phyloP scores from a whole-genome alignment of 1,140 invertebrate species.

The Pachyrhynchus sulphureomaculatus region DNA sequence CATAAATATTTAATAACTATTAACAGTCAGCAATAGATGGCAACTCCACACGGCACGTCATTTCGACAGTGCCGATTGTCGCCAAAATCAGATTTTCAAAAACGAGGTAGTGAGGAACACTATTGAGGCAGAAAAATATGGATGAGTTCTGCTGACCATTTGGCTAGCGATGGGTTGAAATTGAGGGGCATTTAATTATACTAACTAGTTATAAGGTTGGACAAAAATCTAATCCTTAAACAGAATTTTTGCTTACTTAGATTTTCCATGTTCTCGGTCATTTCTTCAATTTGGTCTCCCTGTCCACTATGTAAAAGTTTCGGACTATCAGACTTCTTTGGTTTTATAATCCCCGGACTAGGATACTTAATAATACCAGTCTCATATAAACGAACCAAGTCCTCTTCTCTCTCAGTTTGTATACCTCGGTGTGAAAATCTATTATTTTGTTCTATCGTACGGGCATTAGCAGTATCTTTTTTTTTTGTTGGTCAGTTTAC shows the following conservation, averaged over 20 bases:
- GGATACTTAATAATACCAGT: constrained; percentile 44
- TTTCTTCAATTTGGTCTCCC: constrained; percentile 27
- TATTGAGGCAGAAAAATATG: too few relatives aligned
- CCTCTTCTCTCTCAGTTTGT: constrained; percentile 44
- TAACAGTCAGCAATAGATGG: too few relatives aligned
- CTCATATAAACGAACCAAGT: constrained; percentile 41
- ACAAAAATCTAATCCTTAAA: too few relatives aligned
- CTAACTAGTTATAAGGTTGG: too few relatives aligned
- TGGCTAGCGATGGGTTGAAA: too few relatives aligned
- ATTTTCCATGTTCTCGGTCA: constrained; percentile 31
- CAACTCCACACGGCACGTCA: too few relatives aligned
- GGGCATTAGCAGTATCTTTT: background rate
- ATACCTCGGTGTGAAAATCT: constrained; percentile 37
- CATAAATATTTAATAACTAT: too few relatives aligned
- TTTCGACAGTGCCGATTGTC: too few relatives aligned
- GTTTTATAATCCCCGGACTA: constrained; percentile 25
- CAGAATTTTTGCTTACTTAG: constrained; percentile 31
- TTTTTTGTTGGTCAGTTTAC: constrained; percentile 16
- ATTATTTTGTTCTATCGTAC: constrained; percentile 10
- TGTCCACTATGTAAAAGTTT: constrained; percentile 7
- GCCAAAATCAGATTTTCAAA: too few relatives aligned
- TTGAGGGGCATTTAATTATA: too few relatives aligned
- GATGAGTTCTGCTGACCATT: too few relatives aligned
- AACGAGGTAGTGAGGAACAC: too few relatives aligned
- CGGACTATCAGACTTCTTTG: background rate